Conservation (phyloP, 2,113 vertebrate species). For the Barbus barbus region DNA sequence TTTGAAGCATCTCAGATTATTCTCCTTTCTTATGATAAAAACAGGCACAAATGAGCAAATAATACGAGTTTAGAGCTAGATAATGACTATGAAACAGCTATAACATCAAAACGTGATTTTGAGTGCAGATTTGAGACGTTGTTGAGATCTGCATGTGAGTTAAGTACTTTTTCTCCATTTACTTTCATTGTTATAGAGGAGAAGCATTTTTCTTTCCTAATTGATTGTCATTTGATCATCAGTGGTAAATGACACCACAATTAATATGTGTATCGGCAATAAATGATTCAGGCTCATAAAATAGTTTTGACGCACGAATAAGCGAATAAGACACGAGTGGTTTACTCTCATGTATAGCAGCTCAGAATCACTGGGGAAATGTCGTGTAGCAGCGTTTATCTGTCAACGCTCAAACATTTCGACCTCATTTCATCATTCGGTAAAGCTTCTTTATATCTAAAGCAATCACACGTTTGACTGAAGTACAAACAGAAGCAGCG, state of each 20-base stretch:
- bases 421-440: neutral
- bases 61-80: no score
- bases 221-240: no score
- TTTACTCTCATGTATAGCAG: neutral
- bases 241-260: neutral
- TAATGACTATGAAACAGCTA: no score
- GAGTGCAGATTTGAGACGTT: no score
- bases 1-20: neutral
- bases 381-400: neutral
- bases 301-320: neutral
- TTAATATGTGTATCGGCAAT: neutral
- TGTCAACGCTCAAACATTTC: neutral
- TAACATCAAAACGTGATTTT: no score
- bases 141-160: neutral
- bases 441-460: neutral
- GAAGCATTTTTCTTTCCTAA: no score
- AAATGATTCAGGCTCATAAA: neutral
- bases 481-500: neutral
- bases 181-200: neutral
- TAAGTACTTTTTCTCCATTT: neutral
- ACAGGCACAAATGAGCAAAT: neutral
- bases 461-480: neutral
- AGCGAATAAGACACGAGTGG: neutral
- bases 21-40: neutral
- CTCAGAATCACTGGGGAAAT: neutral